These are phyloP conservation scores for Solenopsis fugax DNA, from an alignment of 1,140 invertebrate genomes.

Conservation along the genomic window DNA sequence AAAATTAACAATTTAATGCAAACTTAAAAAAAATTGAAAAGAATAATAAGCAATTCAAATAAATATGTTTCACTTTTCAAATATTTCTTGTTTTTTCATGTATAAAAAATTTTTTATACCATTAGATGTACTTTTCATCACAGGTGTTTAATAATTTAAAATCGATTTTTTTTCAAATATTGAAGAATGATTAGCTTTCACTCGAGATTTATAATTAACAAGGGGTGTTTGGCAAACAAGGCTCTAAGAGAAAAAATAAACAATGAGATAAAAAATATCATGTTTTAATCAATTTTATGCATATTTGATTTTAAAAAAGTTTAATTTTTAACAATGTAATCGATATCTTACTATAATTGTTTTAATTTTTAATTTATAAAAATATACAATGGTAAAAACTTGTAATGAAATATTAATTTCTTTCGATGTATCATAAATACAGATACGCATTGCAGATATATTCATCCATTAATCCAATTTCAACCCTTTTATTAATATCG, in stretches of 20 bases:
- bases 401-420: not conserved
- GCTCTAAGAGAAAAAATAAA: not conserved
- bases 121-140: not conserved
- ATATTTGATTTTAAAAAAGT: constrained; percentile 9
- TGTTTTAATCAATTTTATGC: constrained; percentile 12
- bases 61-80: not conserved
- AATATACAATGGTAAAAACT: too few species aligned
- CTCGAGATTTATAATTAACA: constrained; percentile 17
- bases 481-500: constrained; percentile 3
- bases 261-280: not conserved
- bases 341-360: too few species aligned
- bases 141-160: constrained; percentile 4
- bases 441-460: not conserved
- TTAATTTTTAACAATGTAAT: not conserved
- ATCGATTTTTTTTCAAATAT: constrained; percentile 13
- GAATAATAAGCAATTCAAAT: not conserved
- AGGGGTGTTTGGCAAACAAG: not conserved
- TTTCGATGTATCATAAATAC: too few species aligned
- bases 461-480: not conserved
- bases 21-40: not conserved
- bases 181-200: not conserved
- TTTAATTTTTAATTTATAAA: too few species aligned
- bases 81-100: not conserved
- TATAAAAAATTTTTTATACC: not conserved
- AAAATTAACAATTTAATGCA: not conserved